Percentiles rank a stretch among this genome's conserved stretches.
These are phyloP conservation scores for Nycticryphes semicollaris DNA, from an alignment of 2,113 vertebrate species.

Conservation along the genomic window DNA sequence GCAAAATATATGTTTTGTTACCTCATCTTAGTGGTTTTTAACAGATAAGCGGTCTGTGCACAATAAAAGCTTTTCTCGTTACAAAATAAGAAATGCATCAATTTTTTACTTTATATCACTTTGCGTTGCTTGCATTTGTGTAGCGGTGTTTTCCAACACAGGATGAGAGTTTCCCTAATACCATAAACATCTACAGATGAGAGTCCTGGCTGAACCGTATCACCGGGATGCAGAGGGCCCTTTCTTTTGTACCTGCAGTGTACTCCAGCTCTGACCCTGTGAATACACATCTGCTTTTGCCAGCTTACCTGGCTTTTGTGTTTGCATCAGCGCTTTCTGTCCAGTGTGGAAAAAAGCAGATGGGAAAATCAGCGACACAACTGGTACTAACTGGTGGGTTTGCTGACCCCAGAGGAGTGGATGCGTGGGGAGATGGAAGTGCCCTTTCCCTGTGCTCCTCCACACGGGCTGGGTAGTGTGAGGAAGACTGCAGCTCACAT, in stretches of 20 bases:
- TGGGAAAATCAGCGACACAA: neutral
- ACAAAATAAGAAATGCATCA: neutral
- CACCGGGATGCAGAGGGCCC: neutral
- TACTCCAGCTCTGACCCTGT: neutral
- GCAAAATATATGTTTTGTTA: neutral
- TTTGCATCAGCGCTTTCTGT: neutral
- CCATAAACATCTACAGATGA: neutral
- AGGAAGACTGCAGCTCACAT: neutral
- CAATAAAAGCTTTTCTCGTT: neutral
- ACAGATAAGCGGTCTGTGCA: neutral
- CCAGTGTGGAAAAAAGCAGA: neutral
- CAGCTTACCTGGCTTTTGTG: neutral
- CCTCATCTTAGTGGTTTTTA: neutral
- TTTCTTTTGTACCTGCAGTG: neutral
- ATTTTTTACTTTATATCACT: neutral
- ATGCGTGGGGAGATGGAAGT: fast-evolving
- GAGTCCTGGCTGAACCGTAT: neutral
- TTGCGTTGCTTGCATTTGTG: neutral
- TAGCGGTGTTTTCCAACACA: neutral
- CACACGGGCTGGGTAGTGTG: neutral
- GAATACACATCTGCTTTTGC: neutral
- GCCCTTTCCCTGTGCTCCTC: neutral
- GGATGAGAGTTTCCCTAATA: neutral
- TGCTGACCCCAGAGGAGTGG: neutral
- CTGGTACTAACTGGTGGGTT: neutral